Conservation (phyloP, 92 coral and sea anemone species). For the Micromussa lordhowensis region DNA sequence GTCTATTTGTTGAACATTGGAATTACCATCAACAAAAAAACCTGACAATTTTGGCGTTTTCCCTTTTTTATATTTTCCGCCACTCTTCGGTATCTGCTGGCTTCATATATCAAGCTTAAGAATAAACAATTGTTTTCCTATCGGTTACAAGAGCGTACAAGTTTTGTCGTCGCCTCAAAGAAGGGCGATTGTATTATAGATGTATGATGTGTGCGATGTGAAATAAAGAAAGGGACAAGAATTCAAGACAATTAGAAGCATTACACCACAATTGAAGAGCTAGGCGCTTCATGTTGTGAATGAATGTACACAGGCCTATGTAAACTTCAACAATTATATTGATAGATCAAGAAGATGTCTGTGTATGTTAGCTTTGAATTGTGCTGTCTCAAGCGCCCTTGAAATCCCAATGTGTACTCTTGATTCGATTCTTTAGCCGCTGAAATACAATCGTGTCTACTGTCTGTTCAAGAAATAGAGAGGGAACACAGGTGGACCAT, state of each 20-base stretch:
- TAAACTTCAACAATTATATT: slow-evolving; percentile 42
- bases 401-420: slow-evolving; percentile 18
- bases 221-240: background rate
- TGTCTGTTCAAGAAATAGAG: background rate
- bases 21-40: slow-evolving; percentile 9
- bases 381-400: background rate
- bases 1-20: slow-evolving; percentile 22
- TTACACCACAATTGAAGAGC: background rate
- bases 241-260: background rate
- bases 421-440: slow-evolving; percentile 9
- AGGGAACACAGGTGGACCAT: background rate
- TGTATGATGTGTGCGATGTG: background rate
- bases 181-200: background rate
- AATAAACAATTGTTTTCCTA: background rate
- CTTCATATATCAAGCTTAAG: background rate
- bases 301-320: slow-evolving; percentile 19
- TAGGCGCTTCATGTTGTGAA: slow-evolving; percentile 4
- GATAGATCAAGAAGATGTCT: slow-evolving; percentile 25
- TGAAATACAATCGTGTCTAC: slow-evolving; percentile 14
- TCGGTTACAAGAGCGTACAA: background rate
- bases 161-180: background rate
- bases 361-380: slow-evolving; percentile 12
- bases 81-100: background rate
- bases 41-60: slow-evolving; percentile 1
- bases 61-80: background rate